Evolutionary conservation across 2,113 vertebrate genomes (phyloP).

Genomic region (Glaucidium brasilianum): DNA sequence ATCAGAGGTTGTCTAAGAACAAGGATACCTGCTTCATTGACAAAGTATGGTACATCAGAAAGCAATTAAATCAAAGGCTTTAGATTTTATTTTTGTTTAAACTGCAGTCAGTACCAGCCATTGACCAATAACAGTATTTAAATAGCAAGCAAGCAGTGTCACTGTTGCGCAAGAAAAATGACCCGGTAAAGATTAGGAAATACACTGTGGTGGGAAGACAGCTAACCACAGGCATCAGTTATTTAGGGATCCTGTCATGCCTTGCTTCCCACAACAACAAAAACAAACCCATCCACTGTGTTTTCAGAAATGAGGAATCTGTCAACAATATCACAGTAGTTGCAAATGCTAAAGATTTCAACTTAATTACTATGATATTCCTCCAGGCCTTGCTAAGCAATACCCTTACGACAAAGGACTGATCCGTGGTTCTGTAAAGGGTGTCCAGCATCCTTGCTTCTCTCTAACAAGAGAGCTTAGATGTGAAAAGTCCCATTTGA

Average conservation of each 20-base stretch:
- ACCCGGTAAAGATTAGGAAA: neutral
- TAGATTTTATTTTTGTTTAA: neutral
- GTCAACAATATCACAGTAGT: neutral
- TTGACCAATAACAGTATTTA: neutral
- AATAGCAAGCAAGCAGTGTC: neutral
- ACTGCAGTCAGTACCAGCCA: neutral
- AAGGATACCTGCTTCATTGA: neutral
- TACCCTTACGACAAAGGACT: neutral
- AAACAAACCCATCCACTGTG: neutral
- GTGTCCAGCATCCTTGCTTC: fast-evolving
- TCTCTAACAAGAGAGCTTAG: neutral
- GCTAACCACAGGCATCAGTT: neutral
- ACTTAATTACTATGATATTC: neutral
- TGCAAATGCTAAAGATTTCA: neutral
- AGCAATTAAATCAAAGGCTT: neutral
- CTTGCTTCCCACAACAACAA: constrained; percentile 19
- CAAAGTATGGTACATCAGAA: neutral
- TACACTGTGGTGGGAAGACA: neutral
- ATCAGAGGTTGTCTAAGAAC: neutral
- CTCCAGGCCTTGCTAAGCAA: neutral
- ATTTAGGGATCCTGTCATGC: neutral
- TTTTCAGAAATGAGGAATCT: neutral
- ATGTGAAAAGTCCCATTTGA: neutral
- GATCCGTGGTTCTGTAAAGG: neutral
- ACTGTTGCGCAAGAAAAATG: neutral